Evolutionary conservation across 2,113 vertebrate species (phyloP), one percentile per base, ranked within the genome.

Genomic region (Callithrix jacchus): DNA sequence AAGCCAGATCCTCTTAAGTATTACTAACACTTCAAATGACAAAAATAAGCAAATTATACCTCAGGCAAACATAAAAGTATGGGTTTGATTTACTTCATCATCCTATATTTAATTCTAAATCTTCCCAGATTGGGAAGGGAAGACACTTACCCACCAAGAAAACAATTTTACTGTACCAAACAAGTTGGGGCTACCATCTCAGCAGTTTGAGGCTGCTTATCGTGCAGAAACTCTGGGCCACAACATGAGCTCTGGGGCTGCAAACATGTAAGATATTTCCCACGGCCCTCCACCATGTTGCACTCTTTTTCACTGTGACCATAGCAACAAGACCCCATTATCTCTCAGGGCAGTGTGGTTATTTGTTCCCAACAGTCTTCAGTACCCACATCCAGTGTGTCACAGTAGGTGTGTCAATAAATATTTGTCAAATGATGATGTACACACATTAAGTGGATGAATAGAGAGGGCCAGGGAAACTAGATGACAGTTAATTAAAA

Each of bases 1-100:
- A 88, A 45, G 30, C 47, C 79, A 91, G 35, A 88, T 61, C n/a
- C 27, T 45, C 58, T 86, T 88, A 93, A 68, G 68, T 27, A 87
- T 80, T 40, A 92, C 27, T 66, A 83, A 87, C 77, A 91, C 61
- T 93, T 89, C 81, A 93, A 91, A 82, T 61, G 45, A 35, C 73
- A 94, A 88, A 95, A 92, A 32, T 74, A 94, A 10, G 92, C 14
- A 95, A 47, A 92, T 18, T 85, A 76, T 82, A 27, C n/a, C 25
- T 73, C 77, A 82, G 25, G 11, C 25, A 87, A 74, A 82, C 10
- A 76, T 40, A 82, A 47, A 92, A 92, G 16, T 30, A 45, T 21
- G 90, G 18, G 20, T 91, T 85, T 94, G 73, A 54, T 89, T 85
- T 86, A 89, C 37, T 85, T 86, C 49, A 79, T 73, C 70, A 85